A percentile compares a stretch with the other conserved stretches of the same genome.
These are phyloP conservation scores for Hyperopisus bebe DNA, from an alignment of 2,113 vertebrate species.

Conservation along the genomic window DNA sequence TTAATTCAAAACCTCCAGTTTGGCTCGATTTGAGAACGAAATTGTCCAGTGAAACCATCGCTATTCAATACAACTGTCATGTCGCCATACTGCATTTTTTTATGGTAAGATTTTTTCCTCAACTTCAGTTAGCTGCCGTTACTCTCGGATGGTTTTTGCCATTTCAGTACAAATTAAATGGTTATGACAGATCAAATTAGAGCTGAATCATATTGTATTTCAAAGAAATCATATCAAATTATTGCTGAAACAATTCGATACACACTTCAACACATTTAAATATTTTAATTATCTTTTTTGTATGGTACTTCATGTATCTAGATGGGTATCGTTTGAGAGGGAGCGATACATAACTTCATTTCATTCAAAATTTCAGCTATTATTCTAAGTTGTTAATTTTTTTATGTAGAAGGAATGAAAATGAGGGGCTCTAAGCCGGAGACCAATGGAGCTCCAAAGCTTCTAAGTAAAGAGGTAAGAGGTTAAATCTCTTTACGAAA, in stretches of 20 bases:
- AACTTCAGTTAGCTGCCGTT: not conserved
- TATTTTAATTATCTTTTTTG: not conserved
- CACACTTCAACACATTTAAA: not conserved
- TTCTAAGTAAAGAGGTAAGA: conserved; percentile 76
- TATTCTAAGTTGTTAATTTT: not conserved
- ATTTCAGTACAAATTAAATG: not conserved
- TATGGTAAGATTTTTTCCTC: not conserved
- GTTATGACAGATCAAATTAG: not conserved
- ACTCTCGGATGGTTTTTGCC: not conserved
- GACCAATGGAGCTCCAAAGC: conserved; percentile 76
- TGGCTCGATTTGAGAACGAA: not conserved
- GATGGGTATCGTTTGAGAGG: not conserved
- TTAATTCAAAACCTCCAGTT: not conserved
- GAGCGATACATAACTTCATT: not conserved
- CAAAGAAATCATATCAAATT: not conserved
- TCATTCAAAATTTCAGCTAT: not conserved
- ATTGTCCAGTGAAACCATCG: not conserved
- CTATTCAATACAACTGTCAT: not conserved
- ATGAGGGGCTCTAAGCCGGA: conserved; percentile 89
- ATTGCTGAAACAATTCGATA: not conserved
- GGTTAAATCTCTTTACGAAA: not conserved
- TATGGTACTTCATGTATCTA: not conserved
- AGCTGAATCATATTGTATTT: not conserved
- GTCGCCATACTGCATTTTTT: not conserved
- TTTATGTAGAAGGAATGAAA: conserved; percentile 82